phyloP scores from a whole-genome alignment of 2,888 invertebrate genomes.

The Caenorhabditis sp. region DNA sequence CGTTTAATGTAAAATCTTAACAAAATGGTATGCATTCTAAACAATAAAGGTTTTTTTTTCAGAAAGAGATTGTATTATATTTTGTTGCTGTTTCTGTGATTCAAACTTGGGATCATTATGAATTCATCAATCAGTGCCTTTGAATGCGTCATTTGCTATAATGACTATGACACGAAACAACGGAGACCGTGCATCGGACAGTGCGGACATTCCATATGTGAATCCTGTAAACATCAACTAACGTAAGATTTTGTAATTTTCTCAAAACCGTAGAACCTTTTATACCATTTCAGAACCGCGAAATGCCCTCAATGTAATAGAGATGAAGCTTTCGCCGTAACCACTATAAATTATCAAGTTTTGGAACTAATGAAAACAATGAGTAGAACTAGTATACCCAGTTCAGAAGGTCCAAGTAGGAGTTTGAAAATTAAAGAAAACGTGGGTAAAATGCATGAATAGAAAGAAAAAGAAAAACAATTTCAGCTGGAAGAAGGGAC shows the following conservation, averaged over 20 bases:
- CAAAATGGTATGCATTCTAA: neutral
- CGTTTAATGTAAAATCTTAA: too few relatives aligned
- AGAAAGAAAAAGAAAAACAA: neutral
- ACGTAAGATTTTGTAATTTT: slow-evolving; percentile 5
- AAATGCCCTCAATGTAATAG: slow-evolving; percentile 39
- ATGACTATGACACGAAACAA: slow-evolving; percentile 22
- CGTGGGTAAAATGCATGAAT: neutral
- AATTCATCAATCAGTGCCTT: slow-evolving; percentile 11
- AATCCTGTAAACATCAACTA: slow-evolving; percentile 31
- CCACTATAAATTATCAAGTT: slow-evolving; percentile 38
- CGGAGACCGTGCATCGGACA: slow-evolving; percentile 37
- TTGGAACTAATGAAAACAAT: slow-evolving; percentile 5
- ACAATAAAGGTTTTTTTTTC: neutral
- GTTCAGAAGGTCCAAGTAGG: neutral
- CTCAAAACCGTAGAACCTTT: neutral
- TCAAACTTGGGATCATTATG: neutral
- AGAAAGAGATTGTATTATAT: too few relatives aligned
- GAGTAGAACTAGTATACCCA: neutral
- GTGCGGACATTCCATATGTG: slow-evolving; percentile 40
- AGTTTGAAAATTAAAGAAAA: too few relatives aligned
- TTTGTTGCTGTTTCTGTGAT: too few relatives aligned
- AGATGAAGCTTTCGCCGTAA: slow-evolving; percentile 39
- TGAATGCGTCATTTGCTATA: slow-evolving; percentile 40
- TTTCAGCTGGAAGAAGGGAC: neutral
- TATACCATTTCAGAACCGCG: slow-evolving; percentile 9